Evolutionary conservation across 2,797 vertebrate genomes (phyloP).

Genomic region (Halcyon smyrnensis): DNA sequence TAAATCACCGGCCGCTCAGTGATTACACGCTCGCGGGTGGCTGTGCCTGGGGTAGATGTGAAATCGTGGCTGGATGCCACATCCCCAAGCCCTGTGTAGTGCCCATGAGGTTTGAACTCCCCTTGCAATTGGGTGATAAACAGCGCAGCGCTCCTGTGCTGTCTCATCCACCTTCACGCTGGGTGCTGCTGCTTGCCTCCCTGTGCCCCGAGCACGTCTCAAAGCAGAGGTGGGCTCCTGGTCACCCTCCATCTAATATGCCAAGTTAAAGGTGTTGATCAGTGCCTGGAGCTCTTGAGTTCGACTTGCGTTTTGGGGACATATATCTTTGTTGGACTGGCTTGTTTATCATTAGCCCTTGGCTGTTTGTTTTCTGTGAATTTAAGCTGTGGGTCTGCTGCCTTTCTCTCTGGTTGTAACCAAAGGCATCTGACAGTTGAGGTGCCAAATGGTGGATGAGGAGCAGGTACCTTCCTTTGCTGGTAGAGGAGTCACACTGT

Average conservation of each 20-base stretch:
- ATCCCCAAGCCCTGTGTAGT: not conserved
- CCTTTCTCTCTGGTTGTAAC: not conserved
- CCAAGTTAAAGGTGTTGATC: not conserved
- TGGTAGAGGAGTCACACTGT: fast-evolving
- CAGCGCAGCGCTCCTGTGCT: not conserved
- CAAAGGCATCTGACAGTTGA: not conserved
- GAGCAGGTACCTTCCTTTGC: not conserved
- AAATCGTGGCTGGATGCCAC: not conserved
- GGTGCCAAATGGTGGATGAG: not conserved
- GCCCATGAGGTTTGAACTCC: not conserved
- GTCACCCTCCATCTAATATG: not conserved
- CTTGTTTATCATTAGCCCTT: not conserved
- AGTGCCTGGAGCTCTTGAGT: not conserved
- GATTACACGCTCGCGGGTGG: not conserved
- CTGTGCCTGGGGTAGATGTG: not conserved
- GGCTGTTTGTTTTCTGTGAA: not conserved
- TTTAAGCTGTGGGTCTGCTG: not conserved
- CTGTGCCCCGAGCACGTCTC: fast-evolving
- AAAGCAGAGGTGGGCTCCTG: not conserved
- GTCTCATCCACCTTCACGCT: not conserved
- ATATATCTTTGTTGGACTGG: not conserved
- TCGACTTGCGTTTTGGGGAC: not conserved
- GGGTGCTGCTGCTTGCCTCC: not conserved
- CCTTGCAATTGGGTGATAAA: not conserved
- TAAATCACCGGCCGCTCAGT: not conserved